phyloP scores from a whole-genome alignment of 1,140 invertebrate species.

The Drosophila takahashii region DNA sequence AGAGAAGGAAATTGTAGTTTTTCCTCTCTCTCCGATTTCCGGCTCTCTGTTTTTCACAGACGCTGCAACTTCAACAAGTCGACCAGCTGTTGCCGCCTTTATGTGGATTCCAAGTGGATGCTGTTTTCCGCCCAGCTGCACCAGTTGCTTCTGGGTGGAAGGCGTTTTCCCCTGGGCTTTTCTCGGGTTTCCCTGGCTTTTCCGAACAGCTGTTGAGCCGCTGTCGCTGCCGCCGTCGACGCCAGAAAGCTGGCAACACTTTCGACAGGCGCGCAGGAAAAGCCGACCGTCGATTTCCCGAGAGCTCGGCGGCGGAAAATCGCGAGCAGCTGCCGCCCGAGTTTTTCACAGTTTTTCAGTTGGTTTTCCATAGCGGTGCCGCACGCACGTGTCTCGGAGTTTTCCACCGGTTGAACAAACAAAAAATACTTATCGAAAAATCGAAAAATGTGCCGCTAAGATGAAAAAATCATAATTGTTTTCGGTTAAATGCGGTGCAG shows the following conservation, averaged over 20 bases:
- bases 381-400: slow-evolving; percentile 75
- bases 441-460: slow-evolving; percentile 25
- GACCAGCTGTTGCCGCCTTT: slow-evolving; percentile 53
- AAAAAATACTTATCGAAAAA: slow-evolving; percentile 5
- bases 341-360: slow-evolving; percentile 60
- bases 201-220: slow-evolving; percentile 47
- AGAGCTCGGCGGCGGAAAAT: slow-evolving; percentile 12
- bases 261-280: slow-evolving; percentile 73
- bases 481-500: neutral
- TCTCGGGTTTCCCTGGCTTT: slow-evolving; percentile 30
- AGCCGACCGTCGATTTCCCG: slow-evolving; percentile 22
- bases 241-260: slow-evolving; percentile 64
- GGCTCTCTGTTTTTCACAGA: slow-evolving; percentile 27
- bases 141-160: slow-evolving; percentile 67
- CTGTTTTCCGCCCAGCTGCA: slow-evolving; percentile 32
- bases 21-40: slow-evolving; percentile 4
- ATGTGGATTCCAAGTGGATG: slow-evolving; percentile 60
- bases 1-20: neutral
- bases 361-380: slow-evolving; percentile 73
- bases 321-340: slow-evolving; percentile 41
- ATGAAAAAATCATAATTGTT: slow-evolving; percentile 6
- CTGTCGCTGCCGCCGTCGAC: slow-evolving; percentile 43
- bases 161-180: slow-evolving; percentile 31
- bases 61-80: slow-evolving; percentile 66
- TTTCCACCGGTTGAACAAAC: slow-evolving; percentile 20